Conservation (phyloP, 2,888 invertebrate species). For the Drosophila mayaguana region DNA sequence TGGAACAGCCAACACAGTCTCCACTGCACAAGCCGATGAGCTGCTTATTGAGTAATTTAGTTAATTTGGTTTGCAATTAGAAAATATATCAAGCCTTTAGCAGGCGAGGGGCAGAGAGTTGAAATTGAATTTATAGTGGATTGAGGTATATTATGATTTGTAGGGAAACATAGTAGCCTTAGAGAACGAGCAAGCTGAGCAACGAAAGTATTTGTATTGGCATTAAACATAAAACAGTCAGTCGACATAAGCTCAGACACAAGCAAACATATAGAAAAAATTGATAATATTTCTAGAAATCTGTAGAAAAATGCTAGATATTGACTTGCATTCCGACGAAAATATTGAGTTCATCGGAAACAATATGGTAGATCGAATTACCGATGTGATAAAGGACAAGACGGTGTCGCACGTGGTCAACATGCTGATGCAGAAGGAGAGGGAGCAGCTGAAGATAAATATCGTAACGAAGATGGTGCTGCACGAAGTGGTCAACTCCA, state of each 20-base stretch:
- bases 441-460: neutral
- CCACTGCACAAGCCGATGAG: slow-evolving; percentile 32
- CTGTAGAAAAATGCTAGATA: neutral
- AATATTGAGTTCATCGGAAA: neutral
- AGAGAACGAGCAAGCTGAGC: no score
- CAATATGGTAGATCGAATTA: neutral
- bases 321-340: neutral
- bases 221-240: no score
- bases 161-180: no score
- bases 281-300: neutral
- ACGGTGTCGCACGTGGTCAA: slow-evolving; percentile 4
- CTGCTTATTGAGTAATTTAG: slow-evolving; percentile 39
- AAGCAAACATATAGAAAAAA: neutral
- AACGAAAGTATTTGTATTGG: no score
- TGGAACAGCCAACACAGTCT: slow-evolving; percentile 10
- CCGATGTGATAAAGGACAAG: neutral
- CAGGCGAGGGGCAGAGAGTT: neutral
- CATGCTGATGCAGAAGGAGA: neutral
- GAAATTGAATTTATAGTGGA: neutral
- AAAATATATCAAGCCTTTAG: neutral
- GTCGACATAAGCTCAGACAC: no score
- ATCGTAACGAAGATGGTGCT: neutral
- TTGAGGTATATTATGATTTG: neutral
- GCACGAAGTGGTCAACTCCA: neutral
- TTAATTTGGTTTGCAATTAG: slow-evolving; percentile 8